A percentile compares a stretch with the other conserved stretches of the same genome.
Evolutionary conservation across 2,113 vertebrate species (phyloP).

Genomic region (Gymnocephalus cernua): DNA sequence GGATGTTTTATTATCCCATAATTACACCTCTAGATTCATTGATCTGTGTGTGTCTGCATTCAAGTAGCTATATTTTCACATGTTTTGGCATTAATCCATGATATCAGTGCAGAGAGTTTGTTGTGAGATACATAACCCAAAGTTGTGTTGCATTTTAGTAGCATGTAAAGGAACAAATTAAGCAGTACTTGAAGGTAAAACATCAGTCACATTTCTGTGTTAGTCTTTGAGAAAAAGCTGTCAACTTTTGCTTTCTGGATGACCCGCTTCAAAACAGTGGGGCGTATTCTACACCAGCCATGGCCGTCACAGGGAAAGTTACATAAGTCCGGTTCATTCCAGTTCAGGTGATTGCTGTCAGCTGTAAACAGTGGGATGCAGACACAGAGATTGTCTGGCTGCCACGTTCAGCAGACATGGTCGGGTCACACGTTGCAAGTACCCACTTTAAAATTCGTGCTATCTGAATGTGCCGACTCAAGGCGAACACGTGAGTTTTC

Average conservation of each 20-base stretch:
- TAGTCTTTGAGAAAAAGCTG: slow-evolving; percentile 8
- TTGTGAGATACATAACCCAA: slow-evolving; percentile 25
- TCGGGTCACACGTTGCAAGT: slow-evolving; percentile 20
- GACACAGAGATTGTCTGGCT: slow-evolving; percentile 64
- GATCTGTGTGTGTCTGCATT: slow-evolving; percentile 72
- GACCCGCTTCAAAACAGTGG: slow-evolving; percentile 46
- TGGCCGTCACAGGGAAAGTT: slow-evolving; percentile 62
- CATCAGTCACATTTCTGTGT: neutral
- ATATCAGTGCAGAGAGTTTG: slow-evolving; percentile 22
- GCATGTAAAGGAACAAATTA: slow-evolving; percentile 17
- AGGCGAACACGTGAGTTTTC: slow-evolving; percentile 29
- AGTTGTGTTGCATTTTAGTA: slow-evolving; percentile 22
- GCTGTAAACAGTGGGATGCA: slow-evolving; percentile 72
- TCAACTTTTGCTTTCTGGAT: slow-evolving; percentile 52
- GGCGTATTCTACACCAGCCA: slow-evolving; percentile 51
- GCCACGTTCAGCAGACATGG: slow-evolving; percentile 53
- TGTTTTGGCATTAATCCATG: slow-evolving; percentile 35
- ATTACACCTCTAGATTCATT: slow-evolving; percentile 67
- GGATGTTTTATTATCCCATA: slow-evolving; percentile 68
- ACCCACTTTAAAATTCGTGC: slow-evolving; percentile 34
- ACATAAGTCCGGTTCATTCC: slow-evolving; percentile 75
- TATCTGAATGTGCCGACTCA: slow-evolving; percentile 35
- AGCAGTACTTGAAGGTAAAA: slow-evolving; percentile 2
- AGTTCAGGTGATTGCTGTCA: slow-evolving; percentile 82
- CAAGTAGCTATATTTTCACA: slow-evolving; percentile 51